Evolutionary conservation across 1,140 invertebrate species (phyloP), one percentile per base, ranked within the genome.

Genomic region (Papilio machaon): DNA sequence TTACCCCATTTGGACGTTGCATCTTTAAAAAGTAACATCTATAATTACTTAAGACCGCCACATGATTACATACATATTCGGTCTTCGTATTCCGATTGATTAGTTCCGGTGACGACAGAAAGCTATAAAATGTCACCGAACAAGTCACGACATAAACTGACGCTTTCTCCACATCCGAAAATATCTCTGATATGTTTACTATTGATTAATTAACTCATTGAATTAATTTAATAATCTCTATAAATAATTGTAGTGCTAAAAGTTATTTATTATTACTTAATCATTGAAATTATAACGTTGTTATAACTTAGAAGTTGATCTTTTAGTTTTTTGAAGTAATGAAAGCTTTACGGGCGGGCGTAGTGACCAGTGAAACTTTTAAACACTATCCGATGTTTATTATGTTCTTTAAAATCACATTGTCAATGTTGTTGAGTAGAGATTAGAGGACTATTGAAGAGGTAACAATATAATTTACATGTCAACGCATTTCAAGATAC

Each of bases 81-180:
- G 10, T 70, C 23, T 70, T 15, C 64, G 64, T 70, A 70, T 64
- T 23, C 60, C 23, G 64, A 70, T 35, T 70, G 64, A 70, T 70
- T 35, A 38, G 23, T 70, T 70, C 64, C 64, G 64, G 64, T 70
- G 64, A 38, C 64, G 30, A 11, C 60, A 67, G 64, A 70, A 70
- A 35, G 64, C 30, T 35, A 19, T 15, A 15, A 35, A 70, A 70
- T 70, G 64, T 70, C 64, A 38, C 30, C 64, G 11, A 70, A 35
- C 64, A 70, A 70, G 64, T 70, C 64, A 38, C 30, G 30, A 70
- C 64, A 70, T 35, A 2, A 19, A 23, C 60, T 30, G 10, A 23
- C 60, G 35, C 30, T 70, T 70, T 70, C 64, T 35, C 64, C 5
- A 35, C 64, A 35, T 70, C 64, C 64, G 64, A 70, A 70, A 64